Conservation (phyloP, 1,140 invertebrate genomes). For the Tribolium madens region DNA sequence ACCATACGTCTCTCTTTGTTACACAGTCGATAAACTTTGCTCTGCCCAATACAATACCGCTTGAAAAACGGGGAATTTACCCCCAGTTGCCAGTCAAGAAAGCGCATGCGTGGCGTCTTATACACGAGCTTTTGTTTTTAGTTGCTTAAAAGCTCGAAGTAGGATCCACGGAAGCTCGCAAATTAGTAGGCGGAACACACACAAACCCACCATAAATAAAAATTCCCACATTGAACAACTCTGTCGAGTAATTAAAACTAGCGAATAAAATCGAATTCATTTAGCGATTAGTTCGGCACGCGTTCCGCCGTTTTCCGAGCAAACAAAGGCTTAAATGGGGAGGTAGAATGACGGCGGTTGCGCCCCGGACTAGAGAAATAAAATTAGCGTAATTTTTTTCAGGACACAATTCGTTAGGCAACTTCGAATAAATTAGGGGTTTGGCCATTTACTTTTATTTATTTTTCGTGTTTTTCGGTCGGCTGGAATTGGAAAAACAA, state of each 20-base stretch:
- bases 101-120: conserved; percentile 9
- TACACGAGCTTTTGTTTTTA: conserved; percentile 38
- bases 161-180: conserved; percentile 22
- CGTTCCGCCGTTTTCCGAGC: background rate
- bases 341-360: too few species aligned
- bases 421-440: conserved; percentile 37
- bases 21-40: conserved; percentile 47
- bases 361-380: conserved; percentile 2
- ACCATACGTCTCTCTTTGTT: conserved; percentile 40
- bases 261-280: conserved; percentile 24
- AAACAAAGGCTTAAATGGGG: too few species aligned
- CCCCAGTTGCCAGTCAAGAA: background rate
- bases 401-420: conserved; percentile 33
- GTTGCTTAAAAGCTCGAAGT: conserved; percentile 31
- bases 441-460: conserved; percentile 41
- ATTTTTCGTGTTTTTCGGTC: conserved; percentile 36
- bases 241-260: conserved; percentile 35
- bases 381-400: conserved; percentile 41
- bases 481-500: conserved; percentile 18
- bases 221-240: too few species aligned
- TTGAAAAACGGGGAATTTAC: conserved; percentile 44
- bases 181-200: conserved; percentile 9
- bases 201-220: conserved; percentile 21
- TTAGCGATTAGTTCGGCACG: background rate
- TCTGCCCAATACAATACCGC: conserved; percentile 43